These are phyloP conservation scores for Onychostruthus taczanowskii DNA, from an alignment of 2,113 vertebrate species.

Conservation along the genomic window DNA sequence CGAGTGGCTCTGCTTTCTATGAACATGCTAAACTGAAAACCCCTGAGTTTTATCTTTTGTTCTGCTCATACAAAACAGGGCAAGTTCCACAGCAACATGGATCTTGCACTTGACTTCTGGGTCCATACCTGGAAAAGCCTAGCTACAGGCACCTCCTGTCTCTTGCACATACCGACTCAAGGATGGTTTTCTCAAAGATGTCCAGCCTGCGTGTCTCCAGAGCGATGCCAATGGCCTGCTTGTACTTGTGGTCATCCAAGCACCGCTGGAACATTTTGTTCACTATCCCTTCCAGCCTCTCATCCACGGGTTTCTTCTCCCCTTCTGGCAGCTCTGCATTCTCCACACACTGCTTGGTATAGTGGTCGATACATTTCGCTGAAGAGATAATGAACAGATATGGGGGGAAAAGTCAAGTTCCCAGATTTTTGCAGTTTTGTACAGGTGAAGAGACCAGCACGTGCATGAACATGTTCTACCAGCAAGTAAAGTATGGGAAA, in stretches of 20 bases:
- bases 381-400: constrained; percentile 2
- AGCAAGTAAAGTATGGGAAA: not conserved
- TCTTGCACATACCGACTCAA: constrained; percentile 80
- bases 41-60: not conserved
- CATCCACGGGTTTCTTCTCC: constrained; percentile 91
- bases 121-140: not conserved
- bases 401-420: not conserved
- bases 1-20: not conserved
- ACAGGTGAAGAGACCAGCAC: not conserved
- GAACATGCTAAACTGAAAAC: not conserved
- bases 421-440: not conserved
- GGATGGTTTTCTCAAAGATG: constrained; percentile 95
- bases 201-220: constrained; percentile 94
- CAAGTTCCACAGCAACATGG: not conserved
- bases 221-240: constrained; percentile 96
- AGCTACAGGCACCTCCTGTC: not conserved
- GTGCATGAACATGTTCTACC: not conserved
- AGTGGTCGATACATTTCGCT: constrained; percentile 99
- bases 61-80: not conserved
- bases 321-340: constrained; percentile 92
- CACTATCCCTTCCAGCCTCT: constrained; percentile 94
- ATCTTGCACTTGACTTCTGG: not conserved
- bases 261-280: constrained; percentile 99
- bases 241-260: constrained; percentile 97
- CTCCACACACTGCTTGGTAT: constrained; percentile 96